Conservation (phyloP, 2,888 invertebrate species). For the Holacanthella duospinosa region DNA sequence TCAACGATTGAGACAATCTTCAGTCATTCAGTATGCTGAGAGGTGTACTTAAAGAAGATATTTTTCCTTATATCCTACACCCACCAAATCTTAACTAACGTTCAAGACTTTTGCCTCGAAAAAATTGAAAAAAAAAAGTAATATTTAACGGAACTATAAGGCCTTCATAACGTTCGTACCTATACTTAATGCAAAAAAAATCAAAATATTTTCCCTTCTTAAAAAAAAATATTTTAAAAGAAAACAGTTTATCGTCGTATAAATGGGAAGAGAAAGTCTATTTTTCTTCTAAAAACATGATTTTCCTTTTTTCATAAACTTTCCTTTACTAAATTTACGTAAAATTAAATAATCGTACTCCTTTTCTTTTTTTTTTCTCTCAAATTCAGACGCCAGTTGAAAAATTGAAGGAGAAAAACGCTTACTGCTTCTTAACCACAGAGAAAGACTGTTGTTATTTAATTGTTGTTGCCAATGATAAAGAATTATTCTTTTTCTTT, state of each 20-base stretch:
- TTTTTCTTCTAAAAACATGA: too few relatives aligned
- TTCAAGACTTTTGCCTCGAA: not conserved
- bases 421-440: too few relatives aligned
- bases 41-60: slow-evolving; percentile 37
- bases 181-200: not conserved
- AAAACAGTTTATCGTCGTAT: not conserved
- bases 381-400: too few relatives aligned
- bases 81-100: not conserved
- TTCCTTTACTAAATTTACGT: too few relatives aligned
- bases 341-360: too few relatives aligned
- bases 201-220: not conserved
- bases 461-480: too few relatives aligned
- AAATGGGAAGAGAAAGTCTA: too few relatives aligned
- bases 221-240: not conserved
- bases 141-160: not conserved
- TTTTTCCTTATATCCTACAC: not conserved
- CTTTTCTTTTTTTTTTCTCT: too few relatives aligned
- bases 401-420: too few relatives aligned
- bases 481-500: too few relatives aligned
- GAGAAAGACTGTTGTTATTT: too few relatives aligned
- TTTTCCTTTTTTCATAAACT: too few relatives aligned
- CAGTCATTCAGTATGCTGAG: slow-evolving; percentile 73
- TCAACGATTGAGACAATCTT: slow-evolving; percentile 48
- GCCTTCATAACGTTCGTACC: not conserved
- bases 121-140: not conserved